Conservation (phyloP, 1,140 invertebrate species). For the Danaus plexippus region DNA sequence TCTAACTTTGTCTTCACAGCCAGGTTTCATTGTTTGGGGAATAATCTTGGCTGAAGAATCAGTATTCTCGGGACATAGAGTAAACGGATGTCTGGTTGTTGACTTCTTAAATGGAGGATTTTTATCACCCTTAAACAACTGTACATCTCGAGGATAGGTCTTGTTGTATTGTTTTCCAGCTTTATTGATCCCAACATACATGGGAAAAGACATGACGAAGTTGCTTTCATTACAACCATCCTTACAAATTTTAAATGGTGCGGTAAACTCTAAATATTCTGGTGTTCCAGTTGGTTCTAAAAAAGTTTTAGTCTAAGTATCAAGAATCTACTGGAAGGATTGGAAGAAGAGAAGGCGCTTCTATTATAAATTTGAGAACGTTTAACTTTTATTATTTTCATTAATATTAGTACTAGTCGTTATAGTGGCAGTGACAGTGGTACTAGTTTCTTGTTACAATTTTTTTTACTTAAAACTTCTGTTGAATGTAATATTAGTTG, state of each 20-base stretch:
- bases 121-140: conserved; percentile 7
- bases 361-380: too few relatives aligned
- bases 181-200: conserved; percentile 32
- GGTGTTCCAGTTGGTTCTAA: conserved; percentile 30
- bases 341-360: too few relatives aligned
- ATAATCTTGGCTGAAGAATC: background rate
- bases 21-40: too few relatives aligned
- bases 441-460: background rate
- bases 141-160: conserved; percentile 19
- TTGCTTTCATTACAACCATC: conserved; percentile 31
- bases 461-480: background rate
- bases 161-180: conserved; percentile 17
- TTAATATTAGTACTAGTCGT: background rate
- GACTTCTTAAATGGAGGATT: conserved; percentile 29
- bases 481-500: background rate
- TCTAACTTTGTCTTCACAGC: too few relatives aligned
- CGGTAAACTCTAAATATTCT: conserved; percentile 40
- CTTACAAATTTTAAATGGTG: conserved; percentile 44
- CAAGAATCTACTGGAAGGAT: too few relatives aligned
- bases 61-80: conserved; percentile 13
- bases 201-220: conserved; percentile 36
- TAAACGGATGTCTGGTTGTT: conserved; percentile 19
- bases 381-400: background rate
- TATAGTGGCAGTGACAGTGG: background rate
- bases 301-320: conserved; percentile 13